phyloP scores from a whole-genome alignment of 2,888 invertebrate species.

The Polydrusus pterygomalis region DNA sequence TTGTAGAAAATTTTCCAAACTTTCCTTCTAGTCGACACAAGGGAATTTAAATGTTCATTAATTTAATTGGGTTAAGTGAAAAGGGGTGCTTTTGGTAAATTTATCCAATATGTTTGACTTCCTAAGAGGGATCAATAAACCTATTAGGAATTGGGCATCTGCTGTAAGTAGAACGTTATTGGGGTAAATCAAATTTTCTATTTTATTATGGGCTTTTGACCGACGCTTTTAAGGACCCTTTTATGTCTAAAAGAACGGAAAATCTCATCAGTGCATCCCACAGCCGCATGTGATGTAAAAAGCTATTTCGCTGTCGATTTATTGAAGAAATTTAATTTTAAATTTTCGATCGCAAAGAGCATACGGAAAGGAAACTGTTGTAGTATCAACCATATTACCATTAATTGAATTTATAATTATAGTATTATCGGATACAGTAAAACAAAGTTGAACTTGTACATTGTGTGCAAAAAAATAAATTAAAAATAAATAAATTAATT shows the following conservation, averaged over 20 bases:
- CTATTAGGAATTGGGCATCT: slow-evolving; percentile 26
- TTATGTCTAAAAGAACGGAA: slow-evolving; percentile 32
- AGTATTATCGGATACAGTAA: too few species aligned
- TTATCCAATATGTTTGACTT: slow-evolving; percentile 15
- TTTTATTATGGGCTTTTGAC: slow-evolving; percentile 20
- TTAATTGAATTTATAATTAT: too few species aligned
- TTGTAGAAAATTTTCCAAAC: slow-evolving; percentile 25
- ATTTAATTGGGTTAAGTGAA: slow-evolving; percentile 68
- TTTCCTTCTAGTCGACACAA: slow-evolving; percentile 27
- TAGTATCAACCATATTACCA: too few species aligned
- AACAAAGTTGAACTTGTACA: too few species aligned
- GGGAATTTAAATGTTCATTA: slow-evolving; percentile 66
- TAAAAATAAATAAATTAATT: too few species aligned
- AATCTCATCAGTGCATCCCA: slow-evolving; percentile 43
- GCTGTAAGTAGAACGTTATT: slow-evolving; percentile 23
- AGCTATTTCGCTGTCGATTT: slow-evolving; percentile 6
- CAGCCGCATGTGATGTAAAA: slow-evolving; percentile 36
- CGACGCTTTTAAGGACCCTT: slow-evolving; percentile 23
- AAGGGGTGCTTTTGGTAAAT: slow-evolving; percentile 54
- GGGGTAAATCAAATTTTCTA: slow-evolving; percentile 26
- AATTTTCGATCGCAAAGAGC: not conserved
- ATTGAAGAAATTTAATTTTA: slow-evolving; percentile 3
- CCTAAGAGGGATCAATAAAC: slow-evolving; percentile 26
- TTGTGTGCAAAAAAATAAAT: too few species aligned
- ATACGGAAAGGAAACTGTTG: too few species aligned